These are phyloP conservation scores for Chaunax sp. DNA, from an alignment of 2,797 vertebrate species.

Conservation along the genomic window DNA sequence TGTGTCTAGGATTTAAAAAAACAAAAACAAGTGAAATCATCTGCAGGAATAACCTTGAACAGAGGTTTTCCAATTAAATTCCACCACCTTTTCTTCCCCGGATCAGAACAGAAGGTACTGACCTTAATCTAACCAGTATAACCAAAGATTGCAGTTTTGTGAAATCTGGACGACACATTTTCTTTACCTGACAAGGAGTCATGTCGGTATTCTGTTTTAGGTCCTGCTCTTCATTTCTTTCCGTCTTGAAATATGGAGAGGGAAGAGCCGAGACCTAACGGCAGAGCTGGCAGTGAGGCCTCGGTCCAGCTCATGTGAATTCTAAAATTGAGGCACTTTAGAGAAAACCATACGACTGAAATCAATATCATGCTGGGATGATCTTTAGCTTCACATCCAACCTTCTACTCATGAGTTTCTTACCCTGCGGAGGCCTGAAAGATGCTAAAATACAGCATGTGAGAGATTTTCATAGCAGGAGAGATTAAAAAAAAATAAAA, in stretches of 20 bases:
- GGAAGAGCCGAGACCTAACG: constrained; percentile 35
- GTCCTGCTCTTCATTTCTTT: no score
- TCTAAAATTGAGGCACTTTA: constrained; percentile 32
- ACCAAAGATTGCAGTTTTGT: no score
- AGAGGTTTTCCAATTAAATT: no score
- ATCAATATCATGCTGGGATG: constrained; percentile 58
- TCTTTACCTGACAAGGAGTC: no score
- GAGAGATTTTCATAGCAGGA: constrained; percentile 21
- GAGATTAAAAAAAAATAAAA: background rate
- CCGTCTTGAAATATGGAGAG: no score
- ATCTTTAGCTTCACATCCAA: constrained; percentile 51
- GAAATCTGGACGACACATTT: no score
- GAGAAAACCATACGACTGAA: constrained; percentile 55
- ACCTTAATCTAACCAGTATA: no score
- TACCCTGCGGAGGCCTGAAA: constrained; percentile 13
- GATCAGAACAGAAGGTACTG: no score
- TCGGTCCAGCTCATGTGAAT: constrained; percentile 22
- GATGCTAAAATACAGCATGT: constrained; percentile 30
- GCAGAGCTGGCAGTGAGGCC: background rate
- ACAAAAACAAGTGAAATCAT: no score
- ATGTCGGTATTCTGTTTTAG: no score
- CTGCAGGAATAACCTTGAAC: no score
- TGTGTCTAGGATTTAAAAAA: constrained; percentile 34
- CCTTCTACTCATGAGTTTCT: constrained; percentile 38
- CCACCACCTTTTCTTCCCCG: no score